Evolutionary conservation across 1,140 invertebrate genomes (phyloP).

Genomic region (Chrysopa pallens): DNA sequence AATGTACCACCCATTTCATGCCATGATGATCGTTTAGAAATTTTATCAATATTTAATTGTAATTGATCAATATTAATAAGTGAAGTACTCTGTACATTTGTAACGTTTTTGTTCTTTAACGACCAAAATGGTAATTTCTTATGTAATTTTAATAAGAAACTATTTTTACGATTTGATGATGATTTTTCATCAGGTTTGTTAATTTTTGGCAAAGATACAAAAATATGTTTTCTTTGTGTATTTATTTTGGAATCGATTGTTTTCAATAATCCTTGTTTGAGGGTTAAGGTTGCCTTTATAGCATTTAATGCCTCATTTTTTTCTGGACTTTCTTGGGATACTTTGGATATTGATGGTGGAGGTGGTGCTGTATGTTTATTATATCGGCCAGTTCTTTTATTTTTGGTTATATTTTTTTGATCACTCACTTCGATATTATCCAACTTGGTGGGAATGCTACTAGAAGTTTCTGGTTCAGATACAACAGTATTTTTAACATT

Average conservation of each 20-base stretch:
- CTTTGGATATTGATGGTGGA: conserved; percentile 11
- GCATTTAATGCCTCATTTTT: neutral
- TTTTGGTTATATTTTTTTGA: conserved; percentile 9
- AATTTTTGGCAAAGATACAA: conserved; percentile 6
- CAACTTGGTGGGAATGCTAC: conserved; percentile 1
- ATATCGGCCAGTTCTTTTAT: conserved; percentile 6
- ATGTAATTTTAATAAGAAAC: conserved; percentile 1
- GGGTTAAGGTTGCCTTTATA: conserved; percentile 17
- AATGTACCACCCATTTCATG: conserved; percentile 4
- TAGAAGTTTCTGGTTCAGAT: no score
- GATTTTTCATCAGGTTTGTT: conserved; percentile 4
- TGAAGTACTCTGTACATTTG: neutral
- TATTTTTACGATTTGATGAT: conserved; percentile 11
- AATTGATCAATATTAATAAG: conserved; percentile 1
- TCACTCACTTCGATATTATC: conserved; percentile 14
- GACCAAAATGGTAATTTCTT: conserved; percentile 2
- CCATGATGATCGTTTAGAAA: conserved; percentile 9
- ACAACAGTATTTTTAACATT: no score
- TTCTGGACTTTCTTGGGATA: neutral
- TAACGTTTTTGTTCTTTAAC: conserved; percentile 3
- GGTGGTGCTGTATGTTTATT: conserved; percentile 18
- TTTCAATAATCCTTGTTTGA: conserved; percentile 19
- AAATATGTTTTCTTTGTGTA: conserved; percentile 12
- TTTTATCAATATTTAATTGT: neutral
- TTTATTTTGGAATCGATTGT: conserved; percentile 7